phyloP scores from a whole-genome alignment of 2,113 vertebrate species.

The Oxyura jamaicensis region DNA sequence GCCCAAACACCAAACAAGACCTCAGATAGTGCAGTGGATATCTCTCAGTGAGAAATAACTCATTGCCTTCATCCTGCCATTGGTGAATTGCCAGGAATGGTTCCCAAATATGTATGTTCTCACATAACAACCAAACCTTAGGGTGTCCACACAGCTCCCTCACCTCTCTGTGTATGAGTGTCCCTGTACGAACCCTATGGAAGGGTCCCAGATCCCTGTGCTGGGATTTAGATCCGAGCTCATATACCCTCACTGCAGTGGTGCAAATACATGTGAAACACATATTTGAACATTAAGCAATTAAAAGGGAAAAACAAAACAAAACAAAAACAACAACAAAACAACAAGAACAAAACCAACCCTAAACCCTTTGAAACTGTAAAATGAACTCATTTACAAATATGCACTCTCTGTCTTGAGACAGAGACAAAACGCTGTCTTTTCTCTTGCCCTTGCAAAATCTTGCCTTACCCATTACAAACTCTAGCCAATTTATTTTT shows the following conservation, averaged over 20 bases:
- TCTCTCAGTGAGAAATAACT: neutral
- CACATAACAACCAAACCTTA: accelerated
- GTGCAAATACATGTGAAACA: accelerated
- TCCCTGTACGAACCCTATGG: accelerated
- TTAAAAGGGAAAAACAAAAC: neutral
- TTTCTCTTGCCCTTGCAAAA: constrained; percentile 49
- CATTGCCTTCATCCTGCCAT: neutral
- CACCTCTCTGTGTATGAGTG: accelerated
- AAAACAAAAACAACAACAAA: accelerated
- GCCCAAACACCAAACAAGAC: neutral
- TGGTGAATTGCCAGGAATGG: neutral
- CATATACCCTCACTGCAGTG: neutral
- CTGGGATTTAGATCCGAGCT: neutral
- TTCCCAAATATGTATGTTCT: accelerated
- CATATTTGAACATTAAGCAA: neutral
- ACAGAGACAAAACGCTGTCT: constrained; percentile 32
- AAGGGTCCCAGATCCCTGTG: neutral
- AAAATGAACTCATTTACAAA: neutral
- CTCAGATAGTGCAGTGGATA: neutral
- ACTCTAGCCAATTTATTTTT: constrained; percentile 33
- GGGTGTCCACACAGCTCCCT: accelerated
- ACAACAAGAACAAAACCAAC: neutral
- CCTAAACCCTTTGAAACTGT: neutral
- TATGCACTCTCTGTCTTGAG: neutral
- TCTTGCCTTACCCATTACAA: constrained; percentile 31